Base-by-base conservation (phyloP, 1,140 invertebrate species). In the Papilio xuthus region DNA sequence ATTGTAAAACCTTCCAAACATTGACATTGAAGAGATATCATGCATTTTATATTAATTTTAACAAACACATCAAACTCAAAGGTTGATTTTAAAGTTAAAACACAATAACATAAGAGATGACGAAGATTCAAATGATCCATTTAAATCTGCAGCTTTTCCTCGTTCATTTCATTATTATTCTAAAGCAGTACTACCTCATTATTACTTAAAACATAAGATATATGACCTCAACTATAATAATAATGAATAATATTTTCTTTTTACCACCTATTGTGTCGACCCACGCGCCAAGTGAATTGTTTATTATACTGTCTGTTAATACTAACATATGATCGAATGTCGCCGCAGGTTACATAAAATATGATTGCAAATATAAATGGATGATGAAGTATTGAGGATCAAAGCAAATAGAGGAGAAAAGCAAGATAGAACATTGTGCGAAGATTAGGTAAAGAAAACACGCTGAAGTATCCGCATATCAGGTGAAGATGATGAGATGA, bases 401-500 rank as follows among this genome's bases (percentile, higher is more conserved):
- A 79, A 79, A 78, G 78, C 70, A 32, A 76, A 78, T 47, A 63
- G 75, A 74, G 47, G 70, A 53, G 73, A 44, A 78, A 79, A 71
- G 84, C 77, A 37, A 76, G 79, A 81, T 50, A 70, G 70, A 47
- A 67, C 20, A 76, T n/a, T 42, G 41, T 9, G 42, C 47, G 20
- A 47, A 47, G 42, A 71, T 50, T 74, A 28, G 12, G 50, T 78
- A 81, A 77, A 77, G 74, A 70, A 80, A 75, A 72, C 63, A 74
- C 76, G 69, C 56, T 79, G 73, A 80, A 79, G 47, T 71, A 78
- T 79, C 67, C 50, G 60, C 71, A 10, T 53, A 18, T 71, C 53
- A n/a, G 56, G 56, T 56, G 50, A 70, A 82, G 81, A 83, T 79
- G 81, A 85, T 87, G 83, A 83, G 78, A 73, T 87, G 86, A 83